These are phyloP conservation scores for Leptinotarsa peninsularis DNA, from an alignment of 2,888 invertebrate species.

Conservation along the genomic window DNA sequence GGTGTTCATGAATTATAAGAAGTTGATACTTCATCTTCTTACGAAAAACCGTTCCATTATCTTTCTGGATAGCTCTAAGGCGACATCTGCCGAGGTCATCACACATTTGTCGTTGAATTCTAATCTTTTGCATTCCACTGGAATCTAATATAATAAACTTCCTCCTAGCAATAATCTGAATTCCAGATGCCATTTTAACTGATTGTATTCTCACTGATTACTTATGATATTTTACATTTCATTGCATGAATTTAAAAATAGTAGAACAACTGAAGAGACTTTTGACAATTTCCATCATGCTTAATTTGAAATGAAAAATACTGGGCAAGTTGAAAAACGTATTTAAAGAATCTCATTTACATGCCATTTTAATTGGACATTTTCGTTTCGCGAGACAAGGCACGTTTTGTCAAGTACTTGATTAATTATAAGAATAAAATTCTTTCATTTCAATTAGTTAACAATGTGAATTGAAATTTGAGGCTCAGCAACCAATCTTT, in stretches of 20 bases:
- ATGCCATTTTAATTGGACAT: conserved; percentile 59
- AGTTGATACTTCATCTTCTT: too few species aligned
- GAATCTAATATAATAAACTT: neutral
- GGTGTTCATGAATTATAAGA: too few species aligned
- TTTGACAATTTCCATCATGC: conserved; percentile 41
- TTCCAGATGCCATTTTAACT: neutral
- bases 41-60: too few species aligned
- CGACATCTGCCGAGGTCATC: too few species aligned
- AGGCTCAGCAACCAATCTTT: conserved; percentile 9
- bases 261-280: conserved; percentile 34
- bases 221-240: conserved; percentile 35
- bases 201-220: neutral
- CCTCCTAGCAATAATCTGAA: neutral
- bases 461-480: conserved; percentile 10
- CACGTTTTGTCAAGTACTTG: conserved; percentile 52
- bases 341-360: conserved; percentile 57
- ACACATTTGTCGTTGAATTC: too few species aligned
- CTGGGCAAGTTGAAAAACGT: conserved; percentile 50
- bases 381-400: conserved; percentile 55
- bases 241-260: conserved; percentile 52
- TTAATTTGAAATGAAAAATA: conserved; percentile 55
- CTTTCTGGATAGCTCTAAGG: too few species aligned
- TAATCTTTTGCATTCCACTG: too few species aligned
- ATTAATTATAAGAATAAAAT: conserved; percentile 49
- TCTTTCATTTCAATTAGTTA: conserved; percentile 37